These are phyloP conservation scores for Panthera tigris DNA, from an alignment of 2,113 vertebrate genomes.

Conservation along the genomic window DNA sequence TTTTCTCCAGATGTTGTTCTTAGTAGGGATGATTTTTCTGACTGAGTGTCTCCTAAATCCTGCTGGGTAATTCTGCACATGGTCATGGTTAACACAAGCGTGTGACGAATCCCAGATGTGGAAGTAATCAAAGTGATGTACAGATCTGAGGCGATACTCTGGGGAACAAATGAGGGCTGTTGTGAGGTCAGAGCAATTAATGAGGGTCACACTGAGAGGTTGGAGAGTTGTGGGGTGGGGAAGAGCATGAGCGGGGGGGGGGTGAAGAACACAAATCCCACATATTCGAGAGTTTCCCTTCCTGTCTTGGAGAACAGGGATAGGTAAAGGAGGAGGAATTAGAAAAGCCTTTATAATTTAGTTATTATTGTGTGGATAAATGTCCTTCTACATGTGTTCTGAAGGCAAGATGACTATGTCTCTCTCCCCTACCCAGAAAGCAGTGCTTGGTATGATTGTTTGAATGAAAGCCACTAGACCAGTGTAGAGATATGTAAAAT, in stretches of 20 bases:
- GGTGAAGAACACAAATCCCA: background rate
- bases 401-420: background rate
- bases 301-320: background rate
- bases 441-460: background rate
- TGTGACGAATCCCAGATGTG: constrained; percentile 87
- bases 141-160: constrained; percentile 81
- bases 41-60: constrained; percentile 80
- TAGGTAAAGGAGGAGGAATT: background rate
- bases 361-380: background rate
- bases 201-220: constrained; percentile 62
- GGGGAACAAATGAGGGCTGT: constrained; percentile 82
- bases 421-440: background rate
- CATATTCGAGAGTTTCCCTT: background rate
- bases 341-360: background rate
- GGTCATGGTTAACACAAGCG: constrained; percentile 80
- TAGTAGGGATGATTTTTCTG: constrained; percentile 83
- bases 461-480: background rate
- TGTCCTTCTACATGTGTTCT: background rate
- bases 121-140: constrained; percentile 81
- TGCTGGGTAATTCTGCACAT: constrained; percentile 84
- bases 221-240: background rate
- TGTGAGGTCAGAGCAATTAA: constrained; percentile 76
- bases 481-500: background rate
- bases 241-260: background rate
- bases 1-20: constrained; percentile 84